A percentile compares a stretch with the other conserved stretches of the same genome.
phyloP scores from a whole-genome alignment of 2,888 invertebrate genomes.

The Choreutis nemorana region DNA sequence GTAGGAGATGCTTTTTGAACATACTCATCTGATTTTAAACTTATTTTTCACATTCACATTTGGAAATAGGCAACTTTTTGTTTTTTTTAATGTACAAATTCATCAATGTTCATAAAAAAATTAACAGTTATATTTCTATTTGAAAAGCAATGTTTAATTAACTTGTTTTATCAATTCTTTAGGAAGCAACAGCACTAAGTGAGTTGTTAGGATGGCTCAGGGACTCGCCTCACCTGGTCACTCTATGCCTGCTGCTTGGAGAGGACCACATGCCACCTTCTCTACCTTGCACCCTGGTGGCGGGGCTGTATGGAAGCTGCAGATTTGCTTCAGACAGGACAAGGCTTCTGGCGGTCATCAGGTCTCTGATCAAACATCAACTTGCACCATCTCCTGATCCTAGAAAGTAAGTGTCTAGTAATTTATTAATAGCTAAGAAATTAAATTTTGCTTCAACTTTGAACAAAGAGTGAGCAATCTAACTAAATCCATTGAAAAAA shows the following conservation, averaged over 20 bases:
- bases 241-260: constrained; percentile 49
- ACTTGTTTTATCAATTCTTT: constrained; percentile 7
- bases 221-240: constrained; percentile 51
- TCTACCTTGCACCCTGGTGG: constrained; percentile 37
- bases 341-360: constrained; percentile 38
- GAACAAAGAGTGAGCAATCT: too few species aligned
- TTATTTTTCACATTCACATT: too few species aligned
- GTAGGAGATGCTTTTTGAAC: too few species aligned
- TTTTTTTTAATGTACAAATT: too few species aligned
- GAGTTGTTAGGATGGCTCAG: constrained; percentile 57
- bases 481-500: too few species aligned
- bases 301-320: constrained; percentile 53
- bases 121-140: constrained; percentile 7
- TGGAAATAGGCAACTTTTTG: too few species aligned
- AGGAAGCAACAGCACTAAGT: constrained; percentile 51
- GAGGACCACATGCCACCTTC: constrained; percentile 47
- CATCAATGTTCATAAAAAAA: too few species aligned
- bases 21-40: too few species aligned
- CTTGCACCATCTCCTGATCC: constrained; percentile 46
- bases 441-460: too few species aligned
- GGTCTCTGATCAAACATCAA: constrained; percentile 50
- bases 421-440: too few species aligned
- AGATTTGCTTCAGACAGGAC: constrained; percentile 36
- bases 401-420: constrained; percentile 55
- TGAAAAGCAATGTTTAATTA: constrained; percentile 4